Evolutionary conservation across 2,888 invertebrate genomes (phyloP), one percentile per base, ranked within the genome.

Genomic region (Pharmacophagus antenor): DNA sequence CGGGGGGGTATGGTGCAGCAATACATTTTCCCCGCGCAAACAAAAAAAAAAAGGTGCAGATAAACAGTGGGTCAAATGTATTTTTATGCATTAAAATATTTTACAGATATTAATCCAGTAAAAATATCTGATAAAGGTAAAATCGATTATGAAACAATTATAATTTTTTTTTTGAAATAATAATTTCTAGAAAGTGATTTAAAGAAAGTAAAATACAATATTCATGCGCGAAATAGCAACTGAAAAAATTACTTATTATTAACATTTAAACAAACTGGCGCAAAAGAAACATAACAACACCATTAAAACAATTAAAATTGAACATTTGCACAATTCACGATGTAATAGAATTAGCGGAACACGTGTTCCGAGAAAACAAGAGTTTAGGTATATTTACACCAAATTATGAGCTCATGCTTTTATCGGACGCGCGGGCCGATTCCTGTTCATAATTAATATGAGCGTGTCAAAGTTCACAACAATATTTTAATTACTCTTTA

Each of bases 401-500:
- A 60, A 49, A 55, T 23, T 37, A 50, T 60, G 60, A 60, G 37
- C 50, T 60, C 55, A 60, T 60, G 46, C 55, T 18, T n/a, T 58
- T 58, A 55, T 55, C 54, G 27, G 21, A 6, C 17, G 31, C 42
- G 27, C 55, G 18, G 17, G 55, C 60, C 55, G 60, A 64, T 62
- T 62, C 60, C 56, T 53, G 55, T 60, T 46, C 60, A 44, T 62
- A 60, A 64, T 64, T 60, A 62, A 50, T 62, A 55, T 54, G 46
- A 47, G 23, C 20, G 46, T 60, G 64, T 64, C 56, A 62, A 56
- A 62, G 64, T 56, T 51, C 62, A 64, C 41, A 56, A 64, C 37
- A 56, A 64, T 61, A 60, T 64, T 64, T 56, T 62, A 61, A 64
- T 64, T 58, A 61, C 41, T 55, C 10, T 27, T 18, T 61, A 56